A percentile compares a stretch with the other conserved stretches of the same genome.
These are phyloP conservation scores for Oceanites oceanicus DNA, from an alignment of 2,113 vertebrate genomes.

Conservation along the genomic window DNA sequence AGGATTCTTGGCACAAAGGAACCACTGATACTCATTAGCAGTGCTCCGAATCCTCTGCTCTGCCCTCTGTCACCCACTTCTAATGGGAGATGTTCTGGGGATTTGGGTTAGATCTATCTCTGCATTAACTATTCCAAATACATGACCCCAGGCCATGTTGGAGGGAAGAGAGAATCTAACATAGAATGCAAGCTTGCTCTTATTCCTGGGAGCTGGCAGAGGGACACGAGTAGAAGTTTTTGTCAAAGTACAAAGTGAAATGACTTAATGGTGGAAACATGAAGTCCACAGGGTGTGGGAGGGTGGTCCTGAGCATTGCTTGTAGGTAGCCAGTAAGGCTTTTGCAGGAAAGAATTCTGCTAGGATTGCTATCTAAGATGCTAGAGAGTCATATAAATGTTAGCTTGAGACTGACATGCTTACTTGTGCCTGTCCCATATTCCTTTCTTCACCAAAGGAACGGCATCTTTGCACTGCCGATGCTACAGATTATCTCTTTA, in stretches of 20 bases:
- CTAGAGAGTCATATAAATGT: not conserved
- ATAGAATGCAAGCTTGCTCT: not conserved
- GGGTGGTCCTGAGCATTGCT: not conserved
- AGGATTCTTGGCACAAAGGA: not conserved
- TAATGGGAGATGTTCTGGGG: not conserved
- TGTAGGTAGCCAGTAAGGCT: not conserved
- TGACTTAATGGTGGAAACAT: not conserved
- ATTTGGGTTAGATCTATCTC: not conserved
- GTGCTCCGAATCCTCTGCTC: not conserved
- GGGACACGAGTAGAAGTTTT: not conserved
- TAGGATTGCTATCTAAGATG: not conserved
- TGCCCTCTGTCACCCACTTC: not conserved
- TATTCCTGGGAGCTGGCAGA: not conserved
- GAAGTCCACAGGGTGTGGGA: not conserved
- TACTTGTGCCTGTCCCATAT: not conserved
- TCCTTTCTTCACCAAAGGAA: not conserved
- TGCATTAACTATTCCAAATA: not conserved
- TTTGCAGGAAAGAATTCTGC: not conserved
- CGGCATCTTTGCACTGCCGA: not conserved
- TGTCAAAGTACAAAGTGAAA: not conserved
- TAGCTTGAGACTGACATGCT: not conserved
- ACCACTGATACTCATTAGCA: not conserved
- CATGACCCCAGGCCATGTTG: not conserved
- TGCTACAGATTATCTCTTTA: not conserved
- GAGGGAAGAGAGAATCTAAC: not conserved